Conservation (phyloP, 2,888 invertebrate species). For the Polydesmus complanatus region DNA sequence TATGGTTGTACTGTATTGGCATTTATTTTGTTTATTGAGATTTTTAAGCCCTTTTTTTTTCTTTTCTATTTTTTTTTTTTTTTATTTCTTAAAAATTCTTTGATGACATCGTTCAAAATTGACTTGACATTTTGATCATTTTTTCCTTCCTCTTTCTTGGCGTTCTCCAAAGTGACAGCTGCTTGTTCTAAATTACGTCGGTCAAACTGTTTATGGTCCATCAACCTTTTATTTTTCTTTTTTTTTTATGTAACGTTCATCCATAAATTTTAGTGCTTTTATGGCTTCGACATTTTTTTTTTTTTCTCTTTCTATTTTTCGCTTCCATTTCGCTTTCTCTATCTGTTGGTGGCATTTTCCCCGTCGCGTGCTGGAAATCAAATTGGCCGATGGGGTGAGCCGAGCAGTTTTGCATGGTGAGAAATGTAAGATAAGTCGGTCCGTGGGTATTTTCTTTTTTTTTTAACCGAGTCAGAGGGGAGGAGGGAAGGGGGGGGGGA, state of each 20-base stretch:
- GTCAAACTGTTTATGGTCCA: background rate
- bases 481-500: background rate
- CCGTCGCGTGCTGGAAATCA: background rate
- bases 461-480: no score
- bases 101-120: background rate
- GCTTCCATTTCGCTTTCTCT: background rate
- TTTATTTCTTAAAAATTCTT: background rate
- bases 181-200: background rate
- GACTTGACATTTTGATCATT: background rate
- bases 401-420: background rate
- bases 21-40: no score
- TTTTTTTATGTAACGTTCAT: background rate
- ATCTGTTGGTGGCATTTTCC: background rate
- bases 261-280: background rate
- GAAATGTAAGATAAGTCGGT: background rate
- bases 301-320: background rate
- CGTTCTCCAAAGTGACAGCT: background rate
- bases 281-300: background rate
- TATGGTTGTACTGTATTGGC: no score
- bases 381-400: background rate
- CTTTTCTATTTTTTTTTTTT: background rate
- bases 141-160: background rate
- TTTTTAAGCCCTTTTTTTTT: background rate
- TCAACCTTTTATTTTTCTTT: background rate
- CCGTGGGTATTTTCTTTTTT: no score